These are phyloP conservation scores for Platygyra sinensis DNA, from an alignment of 64 coral and sea anemone species.

Conservation along the genomic window DNA sequence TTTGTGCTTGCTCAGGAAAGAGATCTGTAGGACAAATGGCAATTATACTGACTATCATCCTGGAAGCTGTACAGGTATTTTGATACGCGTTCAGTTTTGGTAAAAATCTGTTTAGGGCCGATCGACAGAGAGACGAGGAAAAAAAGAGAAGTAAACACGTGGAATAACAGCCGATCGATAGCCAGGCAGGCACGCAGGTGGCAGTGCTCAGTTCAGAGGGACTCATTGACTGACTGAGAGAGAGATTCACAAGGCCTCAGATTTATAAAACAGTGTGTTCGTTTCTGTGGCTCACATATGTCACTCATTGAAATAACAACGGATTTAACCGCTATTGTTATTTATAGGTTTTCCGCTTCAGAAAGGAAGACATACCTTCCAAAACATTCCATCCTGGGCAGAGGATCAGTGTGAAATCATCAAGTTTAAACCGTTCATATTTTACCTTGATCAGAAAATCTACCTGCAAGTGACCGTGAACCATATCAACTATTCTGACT, in stretches of 20 bases:
- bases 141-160: too few species aligned
- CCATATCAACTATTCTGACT: slow-evolving; percentile 25
- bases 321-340: neutral
- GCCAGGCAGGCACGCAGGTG: too few species aligned
- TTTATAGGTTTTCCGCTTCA: slow-evolving; percentile 51
- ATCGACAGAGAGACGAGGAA: neutral
- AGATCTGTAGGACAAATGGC: slow-evolving; percentile 32
- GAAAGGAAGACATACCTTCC: slow-evolving; percentile 20
- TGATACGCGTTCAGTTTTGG: neutral
- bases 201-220: too few species aligned
- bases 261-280: too few species aligned
- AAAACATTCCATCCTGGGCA: neutral
- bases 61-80: slow-evolving; percentile 60
- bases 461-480: slow-evolving; percentile 61
- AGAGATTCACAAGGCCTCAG: too few species aligned
- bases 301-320: neutral
- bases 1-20: slow-evolving; percentile 40
- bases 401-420: slow-evolving; percentile 18
- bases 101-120: too few species aligned
- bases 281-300: too few species aligned
- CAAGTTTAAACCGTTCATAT: slow-evolving; percentile 41
- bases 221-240: neutral
- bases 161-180: neutral
- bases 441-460: slow-evolving; percentile 53
- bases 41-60: slow-evolving; percentile 45